A percentile compares a stretch with the other conserved stretches of the same genome.
Evolutionary conservation across 1,140 invertebrate species (phyloP).

Genomic region (Cephus cinctus): DNA sequence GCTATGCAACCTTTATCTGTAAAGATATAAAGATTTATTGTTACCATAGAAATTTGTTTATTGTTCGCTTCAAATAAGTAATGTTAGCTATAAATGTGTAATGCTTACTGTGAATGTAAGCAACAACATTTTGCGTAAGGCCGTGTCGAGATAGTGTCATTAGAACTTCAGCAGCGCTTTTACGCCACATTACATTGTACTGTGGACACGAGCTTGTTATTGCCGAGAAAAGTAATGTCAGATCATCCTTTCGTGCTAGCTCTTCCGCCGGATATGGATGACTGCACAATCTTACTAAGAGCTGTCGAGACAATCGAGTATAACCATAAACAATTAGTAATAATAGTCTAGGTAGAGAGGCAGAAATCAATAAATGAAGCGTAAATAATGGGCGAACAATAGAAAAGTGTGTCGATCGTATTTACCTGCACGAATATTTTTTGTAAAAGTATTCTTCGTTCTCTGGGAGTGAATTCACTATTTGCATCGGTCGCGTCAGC

Average conservation of each 20-base stretch:
- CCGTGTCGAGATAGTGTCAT: constrained; percentile 95
- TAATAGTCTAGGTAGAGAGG: no score
- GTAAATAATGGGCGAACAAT: not conserved
- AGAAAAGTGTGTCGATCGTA: not conserved
- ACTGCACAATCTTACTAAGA: constrained; percentile 91
- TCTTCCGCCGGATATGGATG: constrained; percentile 93
- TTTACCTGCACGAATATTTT: constrained; percentile 94
- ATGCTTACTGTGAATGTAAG: constrained; percentile 93
- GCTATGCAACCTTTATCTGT: constrained; percentile 93
- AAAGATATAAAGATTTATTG: constrained; percentile 36
- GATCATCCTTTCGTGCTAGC: constrained; percentile 92
- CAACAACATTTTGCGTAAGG: constrained; percentile 86
- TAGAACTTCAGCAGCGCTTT: constrained; percentile 93
- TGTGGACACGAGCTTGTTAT: constrained; percentile 93
- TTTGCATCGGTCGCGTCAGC: constrained; percentile 69
- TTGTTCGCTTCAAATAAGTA: no score
- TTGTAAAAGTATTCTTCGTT: constrained; percentile 88
- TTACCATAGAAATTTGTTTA: not conserved
- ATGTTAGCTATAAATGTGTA: constrained; percentile 8
- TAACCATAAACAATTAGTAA: constrained; percentile 1
- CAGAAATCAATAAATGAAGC: constrained; percentile 6
- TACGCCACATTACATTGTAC: constrained; percentile 94
- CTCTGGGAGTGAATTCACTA: constrained; percentile 87
- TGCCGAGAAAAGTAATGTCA: constrained; percentile 92
- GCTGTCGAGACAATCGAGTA: constrained; percentile 56